A percentile compares a stretch with the other conserved stretches of the same genome.
Conservation (phyloP, 2,888 invertebrate genomes). For the Xestia xanthographa region DNA sequence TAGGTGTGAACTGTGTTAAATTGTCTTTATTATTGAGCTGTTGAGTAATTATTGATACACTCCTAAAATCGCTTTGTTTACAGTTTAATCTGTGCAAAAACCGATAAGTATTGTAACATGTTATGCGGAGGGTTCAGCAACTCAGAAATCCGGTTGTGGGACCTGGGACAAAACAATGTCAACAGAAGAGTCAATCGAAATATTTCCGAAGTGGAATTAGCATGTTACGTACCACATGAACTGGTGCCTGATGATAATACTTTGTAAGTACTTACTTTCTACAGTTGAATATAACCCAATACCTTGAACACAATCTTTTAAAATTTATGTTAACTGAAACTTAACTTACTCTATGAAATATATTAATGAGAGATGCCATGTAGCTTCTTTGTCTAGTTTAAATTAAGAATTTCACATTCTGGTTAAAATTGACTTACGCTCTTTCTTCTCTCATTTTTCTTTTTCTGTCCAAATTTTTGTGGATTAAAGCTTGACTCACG, state of each 20-base stretch:
- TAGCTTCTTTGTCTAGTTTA: neutral
- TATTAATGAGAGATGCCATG: neutral
- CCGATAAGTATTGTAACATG: constrained; percentile 91
- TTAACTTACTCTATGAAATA: neutral
- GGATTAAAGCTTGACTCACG: neutral
- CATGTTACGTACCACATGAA: constrained; percentile 88
- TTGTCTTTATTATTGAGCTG: neutral
- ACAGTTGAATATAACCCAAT: neutral
- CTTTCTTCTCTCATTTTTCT: too few species aligned
- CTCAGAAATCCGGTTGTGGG: constrained; percentile 93
- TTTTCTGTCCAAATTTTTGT: neutral
- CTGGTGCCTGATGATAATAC: constrained; percentile 83
- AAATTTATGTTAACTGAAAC: neutral
- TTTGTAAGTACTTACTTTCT: constrained; percentile 80
- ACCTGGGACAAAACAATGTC: constrained; percentile 88
- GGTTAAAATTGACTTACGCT: neutral
- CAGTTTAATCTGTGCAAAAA: constrained; percentile 91
- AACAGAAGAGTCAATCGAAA: constrained; percentile 83
- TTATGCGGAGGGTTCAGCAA: constrained; percentile 93
- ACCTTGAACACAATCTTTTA: neutral
- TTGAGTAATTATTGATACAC: neutral
- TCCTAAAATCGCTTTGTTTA: constrained; percentile 54
- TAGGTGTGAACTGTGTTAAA: too few species aligned
- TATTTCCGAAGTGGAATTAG: constrained; percentile 87
- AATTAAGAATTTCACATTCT: neutral